Evolutionary conservation across 2,888 invertebrate species (phyloP), one percentile per base, ranked within the genome.

Genomic region (Panzeria rudis): DNA sequence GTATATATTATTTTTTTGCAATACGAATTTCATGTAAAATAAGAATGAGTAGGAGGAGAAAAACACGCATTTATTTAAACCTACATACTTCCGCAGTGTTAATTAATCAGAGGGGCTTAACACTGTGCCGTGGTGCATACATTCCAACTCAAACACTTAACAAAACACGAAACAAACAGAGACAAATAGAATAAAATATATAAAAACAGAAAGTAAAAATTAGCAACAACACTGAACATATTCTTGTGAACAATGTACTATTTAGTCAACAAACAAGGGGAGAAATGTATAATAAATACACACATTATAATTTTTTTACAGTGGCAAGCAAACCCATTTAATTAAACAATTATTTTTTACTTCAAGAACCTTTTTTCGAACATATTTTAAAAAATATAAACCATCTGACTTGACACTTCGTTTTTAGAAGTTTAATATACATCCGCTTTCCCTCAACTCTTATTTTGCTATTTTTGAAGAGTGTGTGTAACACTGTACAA

Each of bases 71-170:
- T 52, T 44, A 71, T 81, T 66, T 73, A 32, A 72, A 78, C 62
- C 79, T 56, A 73, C 62, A 78, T 47, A 77, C 75, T 78, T 72
- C 80, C 79, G 75, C 66, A 83, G 77, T 77, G 84, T 86, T 86
- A 87, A 87, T 84, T 87, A 86, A 87, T 87, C 84, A 87, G 71
- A 71, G 52, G 86, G 75, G 77, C 80, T 86, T 87, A 87, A 86
- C 86, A 84, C 79, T 80, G 13, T 25, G 17, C 9, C 68, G 62
- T 66, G 54, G 32, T n/a, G 20, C 35, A 32, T 20, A 38, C n/a
- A 64, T 17, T 56, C 20, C 15, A 15, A 41, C 9, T 44, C 44
- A 44, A 56, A 23, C 44, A 61, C 23, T 61, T 35, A 59, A 61
- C 68, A 68, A 56, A 54, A 77, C 29, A 64, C 25, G n/a, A 23